These are phyloP conservation scores for Branchellion lobata DNA, from an alignment of 2,888 invertebrate genomes.

Conservation along the genomic window DNA sequence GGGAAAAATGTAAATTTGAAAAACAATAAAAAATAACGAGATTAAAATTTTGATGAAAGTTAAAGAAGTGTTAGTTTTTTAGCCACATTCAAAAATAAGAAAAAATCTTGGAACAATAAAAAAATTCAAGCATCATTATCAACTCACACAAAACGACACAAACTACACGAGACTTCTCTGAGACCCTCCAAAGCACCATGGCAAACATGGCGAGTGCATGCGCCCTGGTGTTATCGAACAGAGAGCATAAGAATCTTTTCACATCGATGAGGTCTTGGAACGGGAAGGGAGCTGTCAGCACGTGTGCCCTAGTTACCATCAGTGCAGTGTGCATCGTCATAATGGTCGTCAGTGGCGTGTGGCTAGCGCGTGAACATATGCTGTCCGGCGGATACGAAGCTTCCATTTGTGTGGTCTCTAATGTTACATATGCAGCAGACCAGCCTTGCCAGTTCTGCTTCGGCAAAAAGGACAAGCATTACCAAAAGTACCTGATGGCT, in stretches of 20 bases:
- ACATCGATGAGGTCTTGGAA: conserved; percentile 40
- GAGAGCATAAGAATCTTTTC: conserved; percentile 32
- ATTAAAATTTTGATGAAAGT: too few species aligned
- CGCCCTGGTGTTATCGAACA: conserved; percentile 42
- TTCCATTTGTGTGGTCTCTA: conserved; percentile 47
- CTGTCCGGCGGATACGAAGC: conserved; percentile 50
- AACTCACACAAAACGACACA: too few species aligned
- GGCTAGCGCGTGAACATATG: conserved; percentile 53
- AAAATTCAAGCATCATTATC: too few species aligned
- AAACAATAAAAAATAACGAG: too few species aligned
- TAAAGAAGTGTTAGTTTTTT: too few species aligned
- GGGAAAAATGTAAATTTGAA: too few species aligned
- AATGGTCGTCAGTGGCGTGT: conserved; percentile 53
- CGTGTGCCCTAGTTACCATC: conserved; percentile 53
- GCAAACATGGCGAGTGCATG: conserved; percentile 48
- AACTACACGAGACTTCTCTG: too few species aligned
- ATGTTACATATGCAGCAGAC: conserved; percentile 46
- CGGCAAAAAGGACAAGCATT: conserved; percentile 37
- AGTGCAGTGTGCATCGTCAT: conserved; percentile 51
- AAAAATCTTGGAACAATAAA: too few species aligned
- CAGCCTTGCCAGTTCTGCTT: conserved; percentile 50
- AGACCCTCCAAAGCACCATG: conserved; percentile 21
- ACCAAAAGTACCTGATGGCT: neutral
- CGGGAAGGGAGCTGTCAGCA: conserved; percentile 48
- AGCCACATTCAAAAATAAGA: too few species aligned